Evolutionary conservation across 2,797 vertebrate species (phyloP), one percentile per base, ranked within the genome.

Genomic region (Eulemur coronatus): DNA sequence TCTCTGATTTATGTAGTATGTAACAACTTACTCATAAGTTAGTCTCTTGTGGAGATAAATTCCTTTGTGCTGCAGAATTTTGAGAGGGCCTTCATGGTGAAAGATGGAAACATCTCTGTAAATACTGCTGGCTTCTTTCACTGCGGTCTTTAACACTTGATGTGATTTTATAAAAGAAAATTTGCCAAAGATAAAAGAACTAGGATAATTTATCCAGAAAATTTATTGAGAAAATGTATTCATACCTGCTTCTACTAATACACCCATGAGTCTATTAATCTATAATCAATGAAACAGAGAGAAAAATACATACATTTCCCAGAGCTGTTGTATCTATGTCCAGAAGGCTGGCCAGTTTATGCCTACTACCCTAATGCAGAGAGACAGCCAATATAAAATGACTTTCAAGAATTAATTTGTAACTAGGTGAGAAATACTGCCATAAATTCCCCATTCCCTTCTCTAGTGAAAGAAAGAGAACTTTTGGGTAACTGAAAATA

Each of bases 161-260:
- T 84, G 30, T 79, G 75, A 82, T 46, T 86, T 67, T 73, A 1
- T 59, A 76, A 82, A 91, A 91, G 46, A 88, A 97, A 81, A 59
- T 50, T 55, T 76, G 22, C 28, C 46, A 57, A 4, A 88, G 65
- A 33, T 30, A 75, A 59, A 26, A 85, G 9, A 89, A 59, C 3
- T 76, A 76, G 52, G 18, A 57, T 94, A 50, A 13, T 35, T 11
- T 30, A 43, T 41, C 26, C 50, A 61, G 20, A 84, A 91, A 79
- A 15, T 18, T n/a, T 69, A 17, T 52, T 14, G n/a, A 84, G 48
- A 17, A 24, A 69, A 11, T 43, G 41, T 13, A 35, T 12, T 63
- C 22, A 15, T 30, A 57, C 12, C 7, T 89, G 4, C 55, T 18
- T 94, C 50, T n/a, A 20, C 52, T 41, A 18, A 67, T n/a, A 55